Evolutionary conservation across 2,888 invertebrate genomes (phyloP).

Genomic region (Agonopterix alstromeriana): DNA sequence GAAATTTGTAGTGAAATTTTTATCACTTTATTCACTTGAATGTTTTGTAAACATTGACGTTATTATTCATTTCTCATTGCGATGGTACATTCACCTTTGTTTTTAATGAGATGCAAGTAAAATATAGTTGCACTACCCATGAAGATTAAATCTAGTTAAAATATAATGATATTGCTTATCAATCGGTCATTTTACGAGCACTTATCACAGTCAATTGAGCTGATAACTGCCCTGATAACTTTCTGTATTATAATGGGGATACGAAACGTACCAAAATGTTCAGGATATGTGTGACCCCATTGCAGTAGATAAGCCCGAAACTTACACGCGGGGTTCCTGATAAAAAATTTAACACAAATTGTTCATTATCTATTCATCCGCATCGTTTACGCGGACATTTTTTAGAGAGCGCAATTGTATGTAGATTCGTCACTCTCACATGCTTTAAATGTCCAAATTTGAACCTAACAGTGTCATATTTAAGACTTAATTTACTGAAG

Average conservation of each 20-base stretch:
- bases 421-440: slow-evolving; percentile 28
- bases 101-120: no score
- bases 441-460: slow-evolving; percentile 34
- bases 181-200: neutral
- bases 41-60: no score
- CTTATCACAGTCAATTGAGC: slow-evolving; percentile 29
- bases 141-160: neutral
- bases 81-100: no score
- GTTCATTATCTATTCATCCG: slow-evolving; percentile 5
- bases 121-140: no score
- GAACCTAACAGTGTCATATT: slow-evolving; percentile 20
- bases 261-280: neutral
- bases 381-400: slow-evolving; percentile 7
- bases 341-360: slow-evolving; percentile 21
- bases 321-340: slow-evolving; percentile 16
- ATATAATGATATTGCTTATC: neutral
- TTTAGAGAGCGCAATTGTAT: slow-evolving; percentile 16
- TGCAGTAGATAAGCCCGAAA: slow-evolving; percentile 25
- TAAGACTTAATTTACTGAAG: slow-evolving; percentile 29
- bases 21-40: no score
- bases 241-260: neutral
- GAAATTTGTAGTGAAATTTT: no score
- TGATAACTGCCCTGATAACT: slow-evolving; percentile 18
- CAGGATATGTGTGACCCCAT: slow-evolving; percentile 18
- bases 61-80: no score